A percentile compares a stretch with the other conserved stretches of the same genome.
phyloP scores from a whole-genome alignment of 2,113 vertebrate species.

The Cricetomys ansorgei region DNA sequence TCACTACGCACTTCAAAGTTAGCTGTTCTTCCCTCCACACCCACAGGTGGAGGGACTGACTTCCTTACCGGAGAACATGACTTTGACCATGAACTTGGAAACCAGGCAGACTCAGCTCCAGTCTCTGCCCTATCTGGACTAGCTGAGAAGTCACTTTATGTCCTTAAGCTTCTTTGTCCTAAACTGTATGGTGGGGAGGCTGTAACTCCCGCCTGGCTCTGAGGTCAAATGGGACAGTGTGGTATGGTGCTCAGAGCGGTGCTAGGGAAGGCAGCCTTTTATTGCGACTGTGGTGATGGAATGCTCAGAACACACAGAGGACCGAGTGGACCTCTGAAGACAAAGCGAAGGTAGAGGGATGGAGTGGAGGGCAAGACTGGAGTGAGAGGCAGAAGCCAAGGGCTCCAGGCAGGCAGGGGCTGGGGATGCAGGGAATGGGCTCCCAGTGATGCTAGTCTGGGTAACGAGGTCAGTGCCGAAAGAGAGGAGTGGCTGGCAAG shows the following conservation, averaged over 20 bases:
- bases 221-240: accelerated
- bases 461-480: neutral
- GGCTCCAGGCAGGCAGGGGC: neutral
- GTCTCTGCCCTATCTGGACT: neutral
- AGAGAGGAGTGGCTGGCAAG: neutral
- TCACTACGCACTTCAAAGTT: neutral
- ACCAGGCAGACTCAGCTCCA: neutral
- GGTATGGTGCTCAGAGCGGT: accelerated
- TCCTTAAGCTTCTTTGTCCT: neutral
- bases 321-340: neutral
- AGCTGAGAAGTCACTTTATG: neutral
- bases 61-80: neutral
- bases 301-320: neutral
- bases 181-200: neutral
- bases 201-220: neutral
- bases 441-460: accelerated
- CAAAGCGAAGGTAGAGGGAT: neutral
- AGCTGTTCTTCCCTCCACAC: no score
- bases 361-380: neutral
- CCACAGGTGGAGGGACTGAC: accelerated
- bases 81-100: neutral
- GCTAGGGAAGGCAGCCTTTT: accelerated
- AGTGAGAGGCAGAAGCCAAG: accelerated
- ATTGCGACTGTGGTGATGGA: accelerated
- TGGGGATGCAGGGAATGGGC: neutral